phyloP scores from a whole-genome alignment of 2,797 vertebrate species.

The Sebastes minor region DNA sequence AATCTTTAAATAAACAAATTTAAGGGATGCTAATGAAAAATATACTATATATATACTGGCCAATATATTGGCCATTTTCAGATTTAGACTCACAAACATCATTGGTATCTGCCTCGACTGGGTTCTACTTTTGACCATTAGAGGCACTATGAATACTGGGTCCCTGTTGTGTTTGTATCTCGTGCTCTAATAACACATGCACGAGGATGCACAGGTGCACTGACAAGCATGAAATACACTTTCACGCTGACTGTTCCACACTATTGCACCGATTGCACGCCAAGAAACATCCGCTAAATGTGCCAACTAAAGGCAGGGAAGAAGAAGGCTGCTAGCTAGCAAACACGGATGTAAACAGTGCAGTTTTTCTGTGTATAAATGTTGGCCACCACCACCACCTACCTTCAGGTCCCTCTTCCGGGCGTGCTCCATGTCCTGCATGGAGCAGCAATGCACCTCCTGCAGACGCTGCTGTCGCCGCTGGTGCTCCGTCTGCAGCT shows the following conservation, averaged over 20 bases:
- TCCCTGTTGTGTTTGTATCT: background rate
- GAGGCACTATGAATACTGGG: too few relatives aligned
- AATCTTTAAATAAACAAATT: background rate
- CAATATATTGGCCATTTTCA: background rate
- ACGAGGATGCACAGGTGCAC: background rate
- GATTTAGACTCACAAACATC: background rate
- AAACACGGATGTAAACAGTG: background rate
- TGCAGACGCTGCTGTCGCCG: slow-evolving; percentile 92
- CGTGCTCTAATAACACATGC: too few relatives aligned
- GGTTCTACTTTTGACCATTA: background rate
- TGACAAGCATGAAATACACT: background rate
- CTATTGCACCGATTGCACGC: background rate
- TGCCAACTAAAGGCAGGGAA: background rate
- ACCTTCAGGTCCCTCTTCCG: slow-evolving; percentile 93
- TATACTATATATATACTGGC: background rate
- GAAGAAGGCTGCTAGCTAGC: background rate
- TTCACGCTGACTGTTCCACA: background rate
- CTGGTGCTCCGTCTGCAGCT: slow-evolving; percentile 93
- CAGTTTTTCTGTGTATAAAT: background rate
- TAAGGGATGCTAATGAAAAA: background rate
- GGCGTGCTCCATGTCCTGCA: slow-evolving; percentile 92
- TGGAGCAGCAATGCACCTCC: slow-evolving; percentile 90
- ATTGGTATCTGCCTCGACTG: too few relatives aligned
- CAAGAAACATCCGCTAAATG: background rate
- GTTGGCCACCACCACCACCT: background rate